Percentiles rank a stretch among this genome's conserved stretches.
Conservation (phyloP, 2,888 invertebrate genomes). For the Lottia gigantea region DNA sequence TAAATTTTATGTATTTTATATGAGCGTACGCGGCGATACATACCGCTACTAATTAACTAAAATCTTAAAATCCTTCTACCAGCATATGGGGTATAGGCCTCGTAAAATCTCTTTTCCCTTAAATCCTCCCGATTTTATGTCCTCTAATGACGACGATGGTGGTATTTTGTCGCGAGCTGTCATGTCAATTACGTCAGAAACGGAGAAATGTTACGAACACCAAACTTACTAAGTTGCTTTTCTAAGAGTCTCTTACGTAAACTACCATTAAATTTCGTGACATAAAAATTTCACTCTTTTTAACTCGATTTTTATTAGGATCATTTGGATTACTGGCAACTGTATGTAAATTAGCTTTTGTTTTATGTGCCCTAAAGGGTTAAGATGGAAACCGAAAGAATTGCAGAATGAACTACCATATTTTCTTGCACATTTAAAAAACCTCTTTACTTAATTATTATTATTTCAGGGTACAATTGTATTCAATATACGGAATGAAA, state of each 20-base stretch:
- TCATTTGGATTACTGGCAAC: conserved; percentile 2
- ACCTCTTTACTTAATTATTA: conserved; percentile 8
- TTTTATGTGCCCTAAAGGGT: conserved; percentile 8
- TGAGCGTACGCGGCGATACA: background rate
- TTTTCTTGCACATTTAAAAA: conserved; percentile 1
- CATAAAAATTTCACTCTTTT: conserved; percentile 11
- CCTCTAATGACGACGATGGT: conserved; percentile 5
- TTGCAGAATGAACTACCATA: conserved; percentile 4
- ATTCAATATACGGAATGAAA: too few relatives aligned
- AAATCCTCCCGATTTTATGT: conserved; percentile 3
- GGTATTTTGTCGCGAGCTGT: conserved; percentile 6
- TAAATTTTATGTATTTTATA: conserved; percentile 11
- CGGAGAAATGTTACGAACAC: background rate
- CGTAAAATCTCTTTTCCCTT: conserved; percentile 2
- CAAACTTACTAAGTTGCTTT: conserved; percentile 4
- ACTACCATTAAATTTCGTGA: conserved; percentile 2
- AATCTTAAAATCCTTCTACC: background rate
- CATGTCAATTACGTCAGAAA: conserved; percentile 11
- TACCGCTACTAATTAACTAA: background rate
- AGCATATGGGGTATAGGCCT: background rate
- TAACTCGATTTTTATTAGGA: background rate
- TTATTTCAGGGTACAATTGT: too few relatives aligned
- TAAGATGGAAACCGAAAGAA: background rate
- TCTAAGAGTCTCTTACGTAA: conserved; percentile 6
- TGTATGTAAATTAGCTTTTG: conserved; percentile 9